Evolutionary conservation across 2,113 vertebrate species (phyloP), one percentile per base, ranked within the genome.

Genomic region (Pao palembangensis): DNA sequence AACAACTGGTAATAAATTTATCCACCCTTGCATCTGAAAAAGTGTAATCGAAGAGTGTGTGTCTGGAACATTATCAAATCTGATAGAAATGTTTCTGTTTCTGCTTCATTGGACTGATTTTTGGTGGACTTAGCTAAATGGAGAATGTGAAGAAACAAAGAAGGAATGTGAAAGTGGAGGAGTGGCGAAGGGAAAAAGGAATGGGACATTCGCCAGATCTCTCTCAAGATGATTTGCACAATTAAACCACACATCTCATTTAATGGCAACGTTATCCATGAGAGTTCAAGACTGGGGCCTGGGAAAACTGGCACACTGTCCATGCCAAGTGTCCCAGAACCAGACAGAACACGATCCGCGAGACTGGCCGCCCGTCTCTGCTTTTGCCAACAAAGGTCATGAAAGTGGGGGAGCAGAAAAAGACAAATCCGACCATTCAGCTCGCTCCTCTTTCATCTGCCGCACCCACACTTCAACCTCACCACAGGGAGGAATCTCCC

Each of bases 1-100:
- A n/a, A n/a, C n/a, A n/a, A n/a, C n/a, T n/a, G n/a, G 74, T 76
- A 84, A 83, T 85, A 73, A 82, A 85, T 80, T 78, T 61, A 74
- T 79, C 71, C 71, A 77, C 6, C 34, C 34, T 77, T 64, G 31
- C 61, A 59, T 19, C 48, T 58, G 61, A 51, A 51, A 57, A 60
- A 56, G 44, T 34, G 28, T 2, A 4, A 47, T 42, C 57, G 47
- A 43, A 16, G 71, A 21, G 28, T 25, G 44, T 49, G 55, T 41
- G 46, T 66, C 47, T 69, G 59, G 48, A 86, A 86, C 75, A 67
- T 64, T 75, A 67, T 63, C 62, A 49, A 47, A 46, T 73, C 42
- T 64, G 58, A 76, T 75, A 61, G 67, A 80, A 75, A 76, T 73
- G 25, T 63, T 66, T 23, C 31, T 61, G 72, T 83, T 83, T 80